Evolutionary conservation across 1,140 invertebrate genomes (phyloP), one percentile per base, ranked within the genome.

Genomic region (Chelonus insularis): DNA sequence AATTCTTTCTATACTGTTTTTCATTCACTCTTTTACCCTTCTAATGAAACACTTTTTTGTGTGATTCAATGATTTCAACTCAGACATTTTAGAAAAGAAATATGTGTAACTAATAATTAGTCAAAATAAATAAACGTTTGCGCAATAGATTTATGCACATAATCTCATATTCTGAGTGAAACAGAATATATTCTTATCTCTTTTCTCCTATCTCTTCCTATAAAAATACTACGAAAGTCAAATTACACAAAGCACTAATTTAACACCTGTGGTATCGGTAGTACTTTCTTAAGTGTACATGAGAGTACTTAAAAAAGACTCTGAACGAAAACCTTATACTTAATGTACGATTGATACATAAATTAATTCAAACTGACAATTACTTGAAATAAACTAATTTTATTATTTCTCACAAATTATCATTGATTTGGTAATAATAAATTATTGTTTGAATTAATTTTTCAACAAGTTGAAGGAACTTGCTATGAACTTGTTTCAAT

Each of bases 241-340:
- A 39, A 64, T 68, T 57, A 56, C 57, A 48, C 58, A 47, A 61
- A 68, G 69, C 48, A 51, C 8, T 51, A 32, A 51, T 51, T 51
- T 51, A 5, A 51, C 48, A 51, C 48, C 23, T 51, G 25, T 51
- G 48, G 48, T n/a, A n/a, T n/a, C n/a, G n/a, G n/a, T n/a, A n/a
- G n/a, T n/a, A n/a, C n/a, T n/a, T n/a, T n/a, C n/a, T n/a, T n/a
- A n/a, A n/a, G n/a, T 51, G n/a, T n/a, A n/a, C n/a, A n/a, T n/a
- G n/a, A n/a, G n/a, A n/a, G n/a, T n/a, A n/a, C n/a, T n/a, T n/a
- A n/a, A n/a, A n/a, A n/a, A n/a, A n/a, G n/a, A n/a, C n/a, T n/a
- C n/a, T n/a, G n/a, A n/a, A n/a, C n/a, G n/a, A n/a, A n/a, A n/a
- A n/a, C n/a, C n/a, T n/a, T n/a, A n/a, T n/a, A n/a, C n/a, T n/a